Conservation (phyloP, 2,113 vertebrate genomes). For the Eidolon helvum region DNA sequence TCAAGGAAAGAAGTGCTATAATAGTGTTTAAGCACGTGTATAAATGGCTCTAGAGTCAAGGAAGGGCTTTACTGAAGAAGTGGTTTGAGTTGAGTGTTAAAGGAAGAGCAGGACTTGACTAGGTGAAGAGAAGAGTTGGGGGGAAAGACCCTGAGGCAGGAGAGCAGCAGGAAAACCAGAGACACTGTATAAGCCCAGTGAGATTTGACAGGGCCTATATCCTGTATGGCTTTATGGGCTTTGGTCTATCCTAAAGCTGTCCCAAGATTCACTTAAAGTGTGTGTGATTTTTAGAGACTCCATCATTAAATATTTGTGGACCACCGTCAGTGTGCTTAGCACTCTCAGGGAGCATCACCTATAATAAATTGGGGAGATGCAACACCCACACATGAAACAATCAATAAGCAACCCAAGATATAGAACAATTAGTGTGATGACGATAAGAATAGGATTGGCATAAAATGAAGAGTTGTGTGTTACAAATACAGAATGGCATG, state of each 20-base stretch:
- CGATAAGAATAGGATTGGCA: background rate
- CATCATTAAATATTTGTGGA: background rate
- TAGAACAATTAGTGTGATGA: background rate
- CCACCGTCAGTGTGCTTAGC: background rate
- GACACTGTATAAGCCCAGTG: background rate
- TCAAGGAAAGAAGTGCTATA: background rate
- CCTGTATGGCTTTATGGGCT: background rate
- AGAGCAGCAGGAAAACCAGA: background rate
- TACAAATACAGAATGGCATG: background rate
- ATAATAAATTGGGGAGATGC: background rate
- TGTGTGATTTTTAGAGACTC: background rate
- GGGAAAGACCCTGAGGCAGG: background rate
- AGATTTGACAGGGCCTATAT: background rate
- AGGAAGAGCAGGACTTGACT: background rate
- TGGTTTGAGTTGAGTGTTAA: slow-evolving; percentile 4
- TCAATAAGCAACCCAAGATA: background rate
- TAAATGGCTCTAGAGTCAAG: background rate
- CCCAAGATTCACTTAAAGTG: background rate
- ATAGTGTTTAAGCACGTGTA: background rate
- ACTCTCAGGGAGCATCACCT: background rate
- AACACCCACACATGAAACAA: background rate
- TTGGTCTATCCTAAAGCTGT: background rate
- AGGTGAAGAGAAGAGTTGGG: background rate
- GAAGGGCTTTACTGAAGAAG: background rate
- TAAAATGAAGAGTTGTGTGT: background rate